Base-by-base conservation (phyloP, 2,113 vertebrate genomes). In the Regulus satrapa region DNA sequence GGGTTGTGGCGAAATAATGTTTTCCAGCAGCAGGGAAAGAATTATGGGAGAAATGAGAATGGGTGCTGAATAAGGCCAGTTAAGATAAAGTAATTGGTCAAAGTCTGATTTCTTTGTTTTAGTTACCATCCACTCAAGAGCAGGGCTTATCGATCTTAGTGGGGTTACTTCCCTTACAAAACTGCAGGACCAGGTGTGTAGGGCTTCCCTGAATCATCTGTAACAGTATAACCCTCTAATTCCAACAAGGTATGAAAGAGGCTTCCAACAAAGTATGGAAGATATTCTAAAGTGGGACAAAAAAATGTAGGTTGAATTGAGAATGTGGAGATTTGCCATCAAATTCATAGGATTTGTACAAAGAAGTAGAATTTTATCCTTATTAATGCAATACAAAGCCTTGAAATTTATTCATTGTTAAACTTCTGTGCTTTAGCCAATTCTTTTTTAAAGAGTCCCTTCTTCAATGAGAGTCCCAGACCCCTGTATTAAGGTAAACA, bases 371-470 rank as follows among this genome's bases (percentile, higher is more conserved):
- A 43, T 91, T 81, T 94, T 74, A 95, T 84, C 86, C 74, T 86
- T 92, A 85, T 84, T 96, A 93, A 94, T 86, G 86, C 77, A 63
- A 43, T 46, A 79, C 64, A 96, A 95, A 96, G 78, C 88, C 67
- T 48, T 21, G 8, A 66, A 89, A 95, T 97, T 88, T 95, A 88
- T 79, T 92, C 45, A 54, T 73, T 45, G 83, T 92, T 94, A 89
- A 93, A 94, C 38, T 88, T 80, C 74, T 69, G 43, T 73, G 51
- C 67, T 91, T 95, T 73, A 94, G 43, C 29, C 75, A 88, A 81
- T 84, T 71, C 64, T 48, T 86, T 92, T 92, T 84, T 72, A 83
- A 88, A 84, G 64, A 78, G 19, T 18, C 51, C 31, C n/a, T 71
- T 92, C 84, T 90, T 74, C 61, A 95, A 54, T 1, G 1, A 63